A percentile compares a stretch with the other conserved stretches of the same genome.
These are phyloP conservation scores for Taxidea taxus DNA, from an alignment of 2,113 vertebrate species.

Conservation along the genomic window DNA sequence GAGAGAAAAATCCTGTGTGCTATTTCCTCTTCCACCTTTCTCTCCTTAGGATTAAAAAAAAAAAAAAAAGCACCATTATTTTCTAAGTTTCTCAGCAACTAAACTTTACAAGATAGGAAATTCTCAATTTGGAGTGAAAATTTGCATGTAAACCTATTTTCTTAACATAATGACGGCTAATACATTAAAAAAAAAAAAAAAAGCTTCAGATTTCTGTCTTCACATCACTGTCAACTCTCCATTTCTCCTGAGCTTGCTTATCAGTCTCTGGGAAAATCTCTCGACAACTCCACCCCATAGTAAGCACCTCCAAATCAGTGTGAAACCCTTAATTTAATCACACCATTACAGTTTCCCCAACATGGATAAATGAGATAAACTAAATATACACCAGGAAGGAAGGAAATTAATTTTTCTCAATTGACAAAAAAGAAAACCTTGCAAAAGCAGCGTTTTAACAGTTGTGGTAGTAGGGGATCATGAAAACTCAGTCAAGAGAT, in stretches of 20 bases:
- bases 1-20: background rate
- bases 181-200: background rate
- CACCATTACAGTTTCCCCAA: conserved; percentile 8
- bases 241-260: background rate
- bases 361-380: conserved; percentile 25
- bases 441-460: background rate
- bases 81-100: background rate
- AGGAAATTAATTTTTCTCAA: conserved; percentile 48
- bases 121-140: conserved; percentile 13
- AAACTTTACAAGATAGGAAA: background rate
- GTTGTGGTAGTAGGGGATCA: background rate
- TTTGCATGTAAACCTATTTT: background rate
- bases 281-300: background rate
- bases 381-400: conserved; percentile 22
- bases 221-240: background rate
- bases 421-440: background rate
- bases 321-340: conserved; percentile 61
- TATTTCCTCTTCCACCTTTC: background rate
- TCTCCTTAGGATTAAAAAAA: background rate
- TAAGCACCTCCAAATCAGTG: background rate
- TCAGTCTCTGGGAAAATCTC: background rate
- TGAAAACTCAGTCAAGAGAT: background rate
- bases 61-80: background rate
- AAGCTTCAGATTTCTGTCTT: background rate
- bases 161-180: background rate